Percentiles rank a stretch among this genome's conserved stretches.
Conservation (phyloP, 2,113 vertebrate genomes). For the Archilochus colubris region DNA sequence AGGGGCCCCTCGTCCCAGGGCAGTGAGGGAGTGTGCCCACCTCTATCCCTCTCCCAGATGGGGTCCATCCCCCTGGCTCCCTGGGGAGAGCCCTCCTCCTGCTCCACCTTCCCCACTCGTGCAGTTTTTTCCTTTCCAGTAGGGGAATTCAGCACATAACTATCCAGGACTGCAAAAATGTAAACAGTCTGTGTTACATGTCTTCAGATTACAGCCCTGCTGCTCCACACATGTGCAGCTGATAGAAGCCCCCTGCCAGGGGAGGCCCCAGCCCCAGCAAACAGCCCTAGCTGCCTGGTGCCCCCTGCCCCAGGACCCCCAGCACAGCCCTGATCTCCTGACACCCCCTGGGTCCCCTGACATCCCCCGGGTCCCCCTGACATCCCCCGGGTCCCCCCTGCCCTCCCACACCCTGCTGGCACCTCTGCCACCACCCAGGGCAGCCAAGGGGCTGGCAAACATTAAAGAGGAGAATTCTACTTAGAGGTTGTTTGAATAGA, state of each 20-base stretch:
- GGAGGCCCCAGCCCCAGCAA: rapidly evolving
- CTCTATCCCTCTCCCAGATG: neutral
- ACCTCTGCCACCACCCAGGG: neutral
- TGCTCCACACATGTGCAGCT: constrained; percentile 53
- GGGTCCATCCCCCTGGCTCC: rapidly evolving
- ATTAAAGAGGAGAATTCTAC: constrained; percentile 26
- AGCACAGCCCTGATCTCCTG: rapidly evolving
- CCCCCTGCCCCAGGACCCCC: neutral
- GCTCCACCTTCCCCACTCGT: constrained; percentile 28
- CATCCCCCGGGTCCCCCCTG: neutral
- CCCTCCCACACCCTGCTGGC: rapidly evolving
- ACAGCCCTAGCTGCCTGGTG: rapidly evolving
- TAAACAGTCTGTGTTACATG: constrained; percentile 57
- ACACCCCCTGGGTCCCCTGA: neutral
- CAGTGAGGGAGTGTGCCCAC: rapidly evolving
- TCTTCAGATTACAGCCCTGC: constrained; percentile 60
- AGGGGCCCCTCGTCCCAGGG: neutral
- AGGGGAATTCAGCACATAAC: constrained; percentile 52
- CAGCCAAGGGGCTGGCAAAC: neutral
- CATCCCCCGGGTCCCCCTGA: too few species aligned
- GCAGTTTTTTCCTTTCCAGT: constrained; percentile 64
- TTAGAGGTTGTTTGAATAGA: constrained; percentile 61
- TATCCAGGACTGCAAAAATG: constrained; percentile 56
- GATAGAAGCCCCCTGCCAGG: constrained; percentile 9
- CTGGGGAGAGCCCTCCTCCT: constrained; percentile 22